Conservation (phyloP, 2,888 invertebrate genomes). For the Pyralis farinalis region DNA sequence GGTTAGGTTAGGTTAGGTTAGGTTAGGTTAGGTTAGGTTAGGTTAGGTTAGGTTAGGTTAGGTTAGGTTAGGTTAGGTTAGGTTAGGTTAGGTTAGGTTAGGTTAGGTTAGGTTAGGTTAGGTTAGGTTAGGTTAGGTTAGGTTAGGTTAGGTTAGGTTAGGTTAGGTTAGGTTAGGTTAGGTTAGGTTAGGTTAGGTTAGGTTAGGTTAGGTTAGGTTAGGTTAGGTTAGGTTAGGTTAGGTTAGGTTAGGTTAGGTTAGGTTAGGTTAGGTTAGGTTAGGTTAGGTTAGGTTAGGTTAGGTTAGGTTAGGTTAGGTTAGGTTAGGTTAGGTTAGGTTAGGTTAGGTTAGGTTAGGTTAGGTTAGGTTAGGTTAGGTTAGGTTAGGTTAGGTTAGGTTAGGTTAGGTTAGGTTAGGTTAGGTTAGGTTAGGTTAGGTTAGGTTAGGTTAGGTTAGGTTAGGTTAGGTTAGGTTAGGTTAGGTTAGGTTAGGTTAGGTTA, state of each 20-base stretch:
- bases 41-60: neutral
- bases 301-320: neutral
- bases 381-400: neutral
- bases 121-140: neutral
- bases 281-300: neutral
- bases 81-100: neutral
- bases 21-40: neutral
- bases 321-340: neutral
- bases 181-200: neutral
- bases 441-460: neutral
- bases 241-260: neutral
- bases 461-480: neutral
- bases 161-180: neutral
- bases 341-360: neutral
- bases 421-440: neutral
- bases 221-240: neutral
- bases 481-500: neutral
- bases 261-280: neutral
- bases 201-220: neutral
- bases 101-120: neutral
- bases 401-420: neutral
- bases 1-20: neutral
- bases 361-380: neutral
- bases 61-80: neutral
- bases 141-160: neutral